phyloP scores from a whole-genome alignment of 2,113 vertebrate genomes.

The Zosterops borbonicus region DNA sequence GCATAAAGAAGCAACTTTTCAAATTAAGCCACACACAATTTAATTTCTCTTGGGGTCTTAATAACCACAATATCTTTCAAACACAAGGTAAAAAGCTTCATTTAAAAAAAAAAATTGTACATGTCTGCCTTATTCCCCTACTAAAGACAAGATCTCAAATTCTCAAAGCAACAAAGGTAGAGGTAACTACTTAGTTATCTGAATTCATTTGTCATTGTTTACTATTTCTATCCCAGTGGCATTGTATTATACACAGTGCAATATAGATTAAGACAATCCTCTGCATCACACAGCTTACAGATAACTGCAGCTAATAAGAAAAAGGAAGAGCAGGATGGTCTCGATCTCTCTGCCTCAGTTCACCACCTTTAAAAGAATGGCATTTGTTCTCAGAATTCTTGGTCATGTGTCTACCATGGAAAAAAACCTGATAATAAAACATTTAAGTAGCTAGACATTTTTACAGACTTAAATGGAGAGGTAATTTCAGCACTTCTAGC shows the following conservation, averaged over 20 bases:
- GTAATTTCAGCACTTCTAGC: background rate
- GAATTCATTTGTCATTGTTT: background rate
- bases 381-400: background rate
- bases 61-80: slow-evolving; percentile 12
- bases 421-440: background rate
- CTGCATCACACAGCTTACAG: background rate
- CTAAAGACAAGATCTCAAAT: background rate
- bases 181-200: background rate
- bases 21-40: background rate
- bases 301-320: background rate
- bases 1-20: slow-evolving; percentile 29
- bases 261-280: background rate
- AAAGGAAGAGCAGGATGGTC: background rate
- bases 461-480: background rate
- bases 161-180: background rate
- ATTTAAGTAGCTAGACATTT: background rate
- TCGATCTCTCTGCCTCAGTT: background rate
- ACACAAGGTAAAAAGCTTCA: background rate
- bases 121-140: background rate
- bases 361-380: background rate
- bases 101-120: background rate
- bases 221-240: background rate
- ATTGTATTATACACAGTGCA: background rate
- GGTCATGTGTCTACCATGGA: background rate
- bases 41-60: slow-evolving; percentile 40